Evolutionary conservation across 2,113 vertebrate genomes (phyloP).

Genomic region (Psophia crepitans): DNA sequence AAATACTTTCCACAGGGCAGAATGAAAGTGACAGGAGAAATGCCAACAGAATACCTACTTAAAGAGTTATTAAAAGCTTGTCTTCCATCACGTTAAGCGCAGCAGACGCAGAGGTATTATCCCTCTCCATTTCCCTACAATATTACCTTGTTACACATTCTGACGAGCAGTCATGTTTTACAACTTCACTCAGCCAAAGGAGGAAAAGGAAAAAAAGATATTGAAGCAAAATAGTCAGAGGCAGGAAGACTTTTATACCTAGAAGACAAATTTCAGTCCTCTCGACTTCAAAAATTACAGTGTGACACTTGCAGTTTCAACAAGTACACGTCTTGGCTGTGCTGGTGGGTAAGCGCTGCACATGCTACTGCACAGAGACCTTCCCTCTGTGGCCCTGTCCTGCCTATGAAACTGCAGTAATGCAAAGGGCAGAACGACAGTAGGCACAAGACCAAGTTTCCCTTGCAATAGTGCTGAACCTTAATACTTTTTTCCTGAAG

Average conservation of each 20-base stretch:
- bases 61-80: neutral
- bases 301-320: neutral
- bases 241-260: neutral
- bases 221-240: neutral
- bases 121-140: neutral
- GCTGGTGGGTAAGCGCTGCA: neutral
- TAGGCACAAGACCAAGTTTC: neutral
- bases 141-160: neutral
- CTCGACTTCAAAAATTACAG: neutral
- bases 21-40: neutral
- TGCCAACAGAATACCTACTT: neutral
- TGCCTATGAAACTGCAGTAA: neutral
- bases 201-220: neutral
- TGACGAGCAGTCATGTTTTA: neutral
- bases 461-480: rapidly evolving
- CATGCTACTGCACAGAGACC: neutral
- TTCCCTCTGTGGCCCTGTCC: neutral
- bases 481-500: too few relatives aligned
- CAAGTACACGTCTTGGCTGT: neutral
- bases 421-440: neutral
- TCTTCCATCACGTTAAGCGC: neutral
- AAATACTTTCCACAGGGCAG: neutral
- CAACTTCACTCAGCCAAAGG: neutral
- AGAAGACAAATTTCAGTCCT: neutral
- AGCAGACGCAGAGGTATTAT: neutral